These are phyloP conservation scores for Kryptopterus vitreolus DNA, from an alignment of 2,797 vertebrate species.

Conservation along the genomic window DNA sequence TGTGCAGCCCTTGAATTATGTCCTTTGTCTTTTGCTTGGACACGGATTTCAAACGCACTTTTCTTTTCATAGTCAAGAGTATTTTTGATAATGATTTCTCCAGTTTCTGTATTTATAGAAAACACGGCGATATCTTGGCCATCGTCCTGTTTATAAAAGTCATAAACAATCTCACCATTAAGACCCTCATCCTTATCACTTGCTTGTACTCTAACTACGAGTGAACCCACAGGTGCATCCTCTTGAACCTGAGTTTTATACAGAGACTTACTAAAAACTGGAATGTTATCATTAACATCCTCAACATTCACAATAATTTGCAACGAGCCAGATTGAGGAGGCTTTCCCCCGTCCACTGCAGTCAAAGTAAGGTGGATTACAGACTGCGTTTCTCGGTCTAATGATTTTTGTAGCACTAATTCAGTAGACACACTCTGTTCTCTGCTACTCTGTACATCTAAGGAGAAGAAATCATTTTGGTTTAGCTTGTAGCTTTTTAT, in stretches of 20 bases:
- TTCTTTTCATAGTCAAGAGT: slow-evolving; percentile 62
- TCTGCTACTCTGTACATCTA: slow-evolving; percentile 50
- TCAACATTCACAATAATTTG: slow-evolving; percentile 52
- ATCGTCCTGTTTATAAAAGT: slow-evolving; percentile 49
- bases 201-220: slow-evolving; percentile 60
- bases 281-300: slow-evolving; percentile 65
- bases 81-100: slow-evolving; percentile 56
- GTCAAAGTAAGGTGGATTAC: slow-evolving; percentile 61
- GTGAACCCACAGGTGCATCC: slow-evolving; percentile 55
- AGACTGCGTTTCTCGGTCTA: slow-evolving; percentile 67
- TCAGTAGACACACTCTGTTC: slow-evolving; percentile 58
- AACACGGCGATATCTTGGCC: slow-evolving; percentile 38
- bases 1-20: slow-evolving; percentile 30
- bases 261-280: slow-evolving; percentile 54
- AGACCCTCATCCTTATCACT: slow-evolving; percentile 69
- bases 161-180: slow-evolving; percentile 68
- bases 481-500: slow-evolving; percentile 57
- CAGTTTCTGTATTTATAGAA: slow-evolving; percentile 48
- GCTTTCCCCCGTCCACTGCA: slow-evolving; percentile 66
- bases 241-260: slow-evolving; percentile 62
- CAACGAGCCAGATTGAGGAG: slow-evolving; percentile 51
- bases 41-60: slow-evolving; percentile 62
- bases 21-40: slow-evolving; percentile 62
- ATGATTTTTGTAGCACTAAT: slow-evolving; percentile 64
- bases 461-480: slow-evolving; percentile 61